A percentile compares a stretch with the other conserved stretches of the same genome.
These are phyloP conservation scores for Garrulus glandarius DNA, from an alignment of 2,797 vertebrate species.

Conservation along the genomic window DNA sequence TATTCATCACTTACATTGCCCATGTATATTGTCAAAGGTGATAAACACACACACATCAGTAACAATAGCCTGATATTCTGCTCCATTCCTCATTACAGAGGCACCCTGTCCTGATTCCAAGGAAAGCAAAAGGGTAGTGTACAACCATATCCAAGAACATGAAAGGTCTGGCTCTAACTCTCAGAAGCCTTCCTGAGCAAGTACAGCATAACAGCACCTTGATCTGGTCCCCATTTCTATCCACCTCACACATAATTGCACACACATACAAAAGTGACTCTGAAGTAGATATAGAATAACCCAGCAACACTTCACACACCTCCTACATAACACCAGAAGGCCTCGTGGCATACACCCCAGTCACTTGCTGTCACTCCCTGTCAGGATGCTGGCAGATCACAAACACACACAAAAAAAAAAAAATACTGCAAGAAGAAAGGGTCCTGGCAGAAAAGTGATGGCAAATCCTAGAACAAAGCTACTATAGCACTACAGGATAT, in stretches of 20 bases:
- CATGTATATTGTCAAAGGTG: not conserved
- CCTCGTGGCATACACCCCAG: fast-evolving
- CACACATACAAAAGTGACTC: not conserved
- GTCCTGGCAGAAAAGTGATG: not conserved
- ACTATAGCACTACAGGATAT: not conserved
- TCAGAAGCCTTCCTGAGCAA: not conserved
- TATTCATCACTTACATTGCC: not conserved
- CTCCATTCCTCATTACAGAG: not conserved
- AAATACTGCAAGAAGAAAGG: not conserved
- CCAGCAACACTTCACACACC: not conserved
- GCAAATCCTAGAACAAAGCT: not conserved
- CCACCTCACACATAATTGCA: not conserved
- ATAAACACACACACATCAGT: not conserved
- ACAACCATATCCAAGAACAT: not conserved
- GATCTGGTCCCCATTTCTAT: not conserved
- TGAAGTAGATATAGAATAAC: not conserved
- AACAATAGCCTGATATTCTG: not conserved
- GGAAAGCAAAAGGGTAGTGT: fast-evolving
- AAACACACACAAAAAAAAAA: not conserved
- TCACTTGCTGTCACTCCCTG: not conserved
- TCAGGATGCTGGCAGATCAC: not conserved
- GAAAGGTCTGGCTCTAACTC: not conserved
- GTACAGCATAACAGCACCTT: not conserved
- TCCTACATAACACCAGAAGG: not conserved
- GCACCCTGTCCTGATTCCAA: not conserved